Evolutionary conservation across 2,113 vertebrate species (phyloP), one percentile per base, ranked within the genome.

Genomic region (Alosa alosa): DNA sequence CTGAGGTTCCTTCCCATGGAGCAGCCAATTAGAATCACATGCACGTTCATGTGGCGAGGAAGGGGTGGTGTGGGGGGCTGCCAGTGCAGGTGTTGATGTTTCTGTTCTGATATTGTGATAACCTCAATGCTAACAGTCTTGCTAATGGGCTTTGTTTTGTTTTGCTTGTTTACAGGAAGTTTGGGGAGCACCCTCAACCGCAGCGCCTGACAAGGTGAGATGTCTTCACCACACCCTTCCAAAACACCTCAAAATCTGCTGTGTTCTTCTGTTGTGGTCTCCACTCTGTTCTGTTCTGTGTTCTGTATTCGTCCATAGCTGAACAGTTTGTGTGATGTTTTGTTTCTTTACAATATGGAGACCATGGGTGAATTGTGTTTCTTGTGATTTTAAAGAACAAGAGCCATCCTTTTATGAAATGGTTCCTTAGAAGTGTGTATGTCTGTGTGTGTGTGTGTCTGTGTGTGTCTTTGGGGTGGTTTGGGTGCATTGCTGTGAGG

Each of bases 161-260:
- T 93, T 81, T 92, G 72, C 88, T 88, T 94, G 64, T 89, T 88
- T 94, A 90, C 93, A 99, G 98, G 96, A 99, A 99, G 96, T 99
- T 98, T 93, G 98, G 98, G 96, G 98, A 99, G 96, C 96, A 96
- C 94, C 98, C 98, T 96, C 98, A 98, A 95, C 97, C 98, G 89
- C 99, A 98, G 94, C 97, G 97, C 91, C 98, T 99, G 87, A 99
- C 98, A 85, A 98, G 97, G 98, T 99, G 96, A 95, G 95, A 81
- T 44, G 36, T 78, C 85, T 57, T 49, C 81, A 6, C 50, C 50
- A 60, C 18, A 7, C 4, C 3, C 20, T 60, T 22, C 20, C 5
- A 60, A 22, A 20, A 22, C 6, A 11, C 4, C 11, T 55, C 52
- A 1, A 5, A 13, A 20, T 55, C 18, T 22, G 55, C 4, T 55